These are phyloP conservation scores for Oceanodroma tethys DNA, from an alignment of 2,113 vertebrate species.

Conservation along the genomic window DNA sequence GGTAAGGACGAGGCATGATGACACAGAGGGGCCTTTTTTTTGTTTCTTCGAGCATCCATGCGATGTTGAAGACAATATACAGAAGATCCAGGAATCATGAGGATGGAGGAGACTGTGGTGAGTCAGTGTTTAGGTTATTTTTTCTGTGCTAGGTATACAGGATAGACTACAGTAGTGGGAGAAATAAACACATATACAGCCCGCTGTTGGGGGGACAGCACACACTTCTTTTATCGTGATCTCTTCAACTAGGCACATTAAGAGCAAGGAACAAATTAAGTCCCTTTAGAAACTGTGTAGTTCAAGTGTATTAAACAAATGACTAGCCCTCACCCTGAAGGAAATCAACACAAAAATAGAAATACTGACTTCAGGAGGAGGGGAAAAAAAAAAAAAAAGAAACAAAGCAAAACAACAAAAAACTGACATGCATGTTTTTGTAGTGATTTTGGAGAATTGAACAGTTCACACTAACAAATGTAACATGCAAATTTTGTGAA, in stretches of 20 bases:
- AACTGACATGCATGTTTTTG: neutral
- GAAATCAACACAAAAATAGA: neutral
- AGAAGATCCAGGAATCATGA: neutral
- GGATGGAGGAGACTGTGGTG: neutral
- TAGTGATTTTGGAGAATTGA: neutral
- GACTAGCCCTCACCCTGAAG: neutral
- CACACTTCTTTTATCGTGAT: neutral
- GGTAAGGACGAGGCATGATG: neutral
- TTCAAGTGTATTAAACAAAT: neutral
- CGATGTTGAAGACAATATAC: neutral
- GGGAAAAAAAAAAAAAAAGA: neutral
- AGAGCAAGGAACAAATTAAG: neutral
- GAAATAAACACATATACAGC: neutral
- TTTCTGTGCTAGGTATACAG: neutral
- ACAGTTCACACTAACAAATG: neutral
- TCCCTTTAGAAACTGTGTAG: neutral
- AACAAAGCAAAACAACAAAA: neutral
- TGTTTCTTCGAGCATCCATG: neutral
- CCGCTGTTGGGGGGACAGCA: neutral
- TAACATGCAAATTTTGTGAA: neutral
- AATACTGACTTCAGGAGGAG: neutral
- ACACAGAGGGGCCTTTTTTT: neutral
- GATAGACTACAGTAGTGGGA: neutral
- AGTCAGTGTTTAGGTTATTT: neutral
- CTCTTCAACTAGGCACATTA: neutral